phyloP scores from a whole-genome alignment of 1,140 invertebrate genomes.

The Ectropis grisescens region DNA sequence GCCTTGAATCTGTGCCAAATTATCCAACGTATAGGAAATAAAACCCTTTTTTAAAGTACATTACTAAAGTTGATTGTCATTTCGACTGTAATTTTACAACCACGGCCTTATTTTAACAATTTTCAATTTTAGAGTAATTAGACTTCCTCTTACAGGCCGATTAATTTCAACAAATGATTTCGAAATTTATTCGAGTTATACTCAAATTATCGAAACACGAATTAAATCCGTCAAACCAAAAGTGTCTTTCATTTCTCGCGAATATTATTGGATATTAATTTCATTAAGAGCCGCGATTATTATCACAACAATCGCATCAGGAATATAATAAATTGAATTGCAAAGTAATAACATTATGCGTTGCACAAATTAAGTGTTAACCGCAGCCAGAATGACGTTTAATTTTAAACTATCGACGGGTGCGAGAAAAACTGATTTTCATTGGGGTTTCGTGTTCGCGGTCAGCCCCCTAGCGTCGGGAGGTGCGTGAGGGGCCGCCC shows the following conservation, averaged over 20 bases:
- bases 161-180: no score
- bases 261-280: slow-evolving; percentile 47
- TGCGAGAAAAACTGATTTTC: slow-evolving; percentile 57
- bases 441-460: slow-evolving; percentile 26
- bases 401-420: slow-evolving; percentile 60
- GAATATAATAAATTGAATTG: slow-evolving; percentile 58
- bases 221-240: slow-evolving; percentile 12
- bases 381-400: slow-evolving; percentile 59
- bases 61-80: no score
- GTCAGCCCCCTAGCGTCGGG: slow-evolving; percentile 12
- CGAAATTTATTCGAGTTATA: no score
- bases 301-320: slow-evolving; percentile 51
- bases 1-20: no score
- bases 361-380: slow-evolving; percentile 58
- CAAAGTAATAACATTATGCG: slow-evolving; percentile 56
- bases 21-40: no score
- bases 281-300: slow-evolving; percentile 59
- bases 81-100: no score
- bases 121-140: no score
- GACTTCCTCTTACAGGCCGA: no score
- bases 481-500: slow-evolving; percentile 17
- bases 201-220: slow-evolving; percentile 4
- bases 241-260: slow-evolving; percentile 20
- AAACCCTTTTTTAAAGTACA: no score
- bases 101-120: no score